phyloP scores from a whole-genome alignment of 1,140 invertebrate species.

The Bombus vancouverensis region DNA sequence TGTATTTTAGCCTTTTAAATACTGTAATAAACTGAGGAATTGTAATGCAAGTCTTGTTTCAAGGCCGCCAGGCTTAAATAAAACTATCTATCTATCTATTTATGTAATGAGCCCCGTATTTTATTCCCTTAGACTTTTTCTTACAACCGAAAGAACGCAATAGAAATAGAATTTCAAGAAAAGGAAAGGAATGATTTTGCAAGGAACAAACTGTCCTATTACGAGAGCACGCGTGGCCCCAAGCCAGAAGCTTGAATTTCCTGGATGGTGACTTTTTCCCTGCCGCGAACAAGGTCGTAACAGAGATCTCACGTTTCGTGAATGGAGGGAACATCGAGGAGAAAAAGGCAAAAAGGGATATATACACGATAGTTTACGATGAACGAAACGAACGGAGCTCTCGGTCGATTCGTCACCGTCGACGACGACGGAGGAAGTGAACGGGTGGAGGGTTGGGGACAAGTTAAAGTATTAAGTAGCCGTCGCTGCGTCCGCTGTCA shows the following conservation, averaged over 20 bases:
- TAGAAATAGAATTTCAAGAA: background rate
- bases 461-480: conserved; percentile 80
- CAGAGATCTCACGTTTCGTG: conserved; percentile 37
- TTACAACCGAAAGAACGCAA: background rate
- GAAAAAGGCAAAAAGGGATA: conserved; percentile 23
- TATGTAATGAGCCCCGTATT: no score
- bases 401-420: conserved; percentile 44
- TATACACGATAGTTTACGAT: background rate
- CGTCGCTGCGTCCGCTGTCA: conserved; percentile 82
- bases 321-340: background rate
- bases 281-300: background rate
- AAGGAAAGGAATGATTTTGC: background rate
- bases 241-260: conserved; percentile 28
- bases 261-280: conserved; percentile 16
- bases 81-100: no score
- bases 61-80: no score
- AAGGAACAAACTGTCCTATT: background rate
- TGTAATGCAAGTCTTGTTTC: no score
- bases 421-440: conserved; percentile 73
- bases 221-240: no score
- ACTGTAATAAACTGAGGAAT: no score
- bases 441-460: conserved; percentile 73
- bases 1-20: no score
- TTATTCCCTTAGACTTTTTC: no score
- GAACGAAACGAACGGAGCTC: conserved; percentile 22